Evolutionary conservation across 30 jellyfish, hydroid and myxozoan genomes (phyloP), one percentile per base, ranked within the genome.

Genomic region (Pseudorhiza aurosa): DNA sequence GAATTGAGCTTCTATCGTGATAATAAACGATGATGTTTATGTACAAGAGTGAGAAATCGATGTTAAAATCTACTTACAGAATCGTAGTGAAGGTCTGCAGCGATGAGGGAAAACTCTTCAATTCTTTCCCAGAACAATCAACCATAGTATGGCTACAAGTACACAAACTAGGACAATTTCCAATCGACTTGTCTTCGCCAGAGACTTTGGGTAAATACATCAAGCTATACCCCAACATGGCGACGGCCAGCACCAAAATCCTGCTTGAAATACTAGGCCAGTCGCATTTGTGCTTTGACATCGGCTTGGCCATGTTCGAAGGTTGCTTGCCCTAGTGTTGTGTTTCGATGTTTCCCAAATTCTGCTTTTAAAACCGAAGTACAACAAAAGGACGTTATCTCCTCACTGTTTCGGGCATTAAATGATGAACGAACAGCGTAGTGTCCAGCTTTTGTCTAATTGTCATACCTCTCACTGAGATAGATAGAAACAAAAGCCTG

Each of bases 161-260:
- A 69, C 94, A 82, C 50, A 69, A 26, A 36, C 94, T 82, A 6
- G 94, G 94, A 49, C 94, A 82, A 53, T 75, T 70, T 68, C 87
- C 94, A 44, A 46, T 57, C 53, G 87, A 47, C 28, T 82, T 80
- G 1, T 65, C 91, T 51, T 80, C 91, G 76, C 91, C 71, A 11
- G 91, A 80, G 36, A 80, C 91, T 60, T 40, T 65, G 63, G 91
- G 91, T 77, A 65, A 80, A 80, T 60, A 65, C 84, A 65, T 47
- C 72, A 60, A 64, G 81, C 72, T 64, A 53, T 50, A 70, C 91
- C 84, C 91, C 58, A 80, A 80, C 47, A 80, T 80, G 91, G 91
- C 91, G 91, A 65, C 91, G 77, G 65, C 53, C 39, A 80, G 11
- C 65, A 80, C 19, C 21, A 28, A 46, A 18, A 43, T 17, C 8